phyloP scores from a whole-genome alignment of 2,797 vertebrate species.

The Limosa lapponica region DNA sequence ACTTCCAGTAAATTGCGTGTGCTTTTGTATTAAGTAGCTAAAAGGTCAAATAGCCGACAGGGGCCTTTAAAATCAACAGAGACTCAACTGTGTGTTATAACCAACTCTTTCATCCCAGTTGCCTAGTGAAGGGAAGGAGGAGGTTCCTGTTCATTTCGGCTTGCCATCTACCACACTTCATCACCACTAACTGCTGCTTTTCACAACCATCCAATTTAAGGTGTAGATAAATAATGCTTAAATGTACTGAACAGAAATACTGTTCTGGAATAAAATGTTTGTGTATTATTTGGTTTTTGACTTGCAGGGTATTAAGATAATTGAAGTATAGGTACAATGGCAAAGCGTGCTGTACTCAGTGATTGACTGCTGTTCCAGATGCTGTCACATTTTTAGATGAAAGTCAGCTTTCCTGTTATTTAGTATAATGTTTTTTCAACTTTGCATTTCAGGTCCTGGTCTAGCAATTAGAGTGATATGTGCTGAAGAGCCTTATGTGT shows the following conservation, averaged over 20 bases:
- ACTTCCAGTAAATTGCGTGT: neutral
- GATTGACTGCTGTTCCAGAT: neutral
- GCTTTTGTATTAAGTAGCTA: neutral
- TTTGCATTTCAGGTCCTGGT: constrained; percentile 86
- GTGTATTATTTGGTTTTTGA: neutral
- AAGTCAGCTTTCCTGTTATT: neutral
- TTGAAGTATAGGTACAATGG: accelerated
- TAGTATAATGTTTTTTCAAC: neutral
- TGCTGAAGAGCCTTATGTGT: constrained; percentile 96
- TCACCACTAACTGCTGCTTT: neutral
- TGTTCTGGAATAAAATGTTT: neutral
- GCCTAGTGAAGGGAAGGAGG: neutral
- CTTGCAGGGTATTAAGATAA: neutral
- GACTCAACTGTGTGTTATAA: neutral
- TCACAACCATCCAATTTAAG: neutral
- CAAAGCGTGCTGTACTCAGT: accelerated
- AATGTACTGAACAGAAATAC: neutral
- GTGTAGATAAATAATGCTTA: neutral
- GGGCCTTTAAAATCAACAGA: neutral
- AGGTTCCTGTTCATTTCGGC: neutral
- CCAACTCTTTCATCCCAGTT: neutral
- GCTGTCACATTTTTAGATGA: neutral
- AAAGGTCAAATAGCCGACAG: neutral
- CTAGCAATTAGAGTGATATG: constrained; percentile 98
- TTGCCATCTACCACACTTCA: neutral